These are phyloP conservation scores for Sebastes iracundus DNA, from an alignment of 2,797 vertebrate genomes.

Conservation along the genomic window DNA sequence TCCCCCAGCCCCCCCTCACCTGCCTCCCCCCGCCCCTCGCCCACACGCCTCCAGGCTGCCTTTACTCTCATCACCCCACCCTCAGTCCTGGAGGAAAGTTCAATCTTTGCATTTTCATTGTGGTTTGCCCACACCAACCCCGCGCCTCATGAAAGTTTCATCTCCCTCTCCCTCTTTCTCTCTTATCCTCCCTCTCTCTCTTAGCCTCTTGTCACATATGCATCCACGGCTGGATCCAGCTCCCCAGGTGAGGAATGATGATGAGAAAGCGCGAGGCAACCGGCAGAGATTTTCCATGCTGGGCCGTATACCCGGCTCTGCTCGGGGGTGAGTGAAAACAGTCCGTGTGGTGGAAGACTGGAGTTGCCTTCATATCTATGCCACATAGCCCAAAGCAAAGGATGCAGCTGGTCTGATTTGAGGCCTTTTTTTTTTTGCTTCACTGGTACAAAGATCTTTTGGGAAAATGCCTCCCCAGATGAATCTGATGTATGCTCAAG, in stretches of 20 bases:
- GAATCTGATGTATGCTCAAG: constrained; percentile 13
- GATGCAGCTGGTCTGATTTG: constrained; percentile 56
- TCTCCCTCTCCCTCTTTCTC: constrained; percentile 29
- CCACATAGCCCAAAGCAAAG: constrained; percentile 50
- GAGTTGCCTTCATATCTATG: constrained; percentile 54
- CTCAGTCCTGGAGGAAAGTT: constrained; percentile 70
- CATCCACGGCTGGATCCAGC: constrained; percentile 54
- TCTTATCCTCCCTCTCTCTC: constrained; percentile 6
- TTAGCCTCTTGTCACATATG: constrained; percentile 41
- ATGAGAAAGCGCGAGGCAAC: constrained; percentile 70
- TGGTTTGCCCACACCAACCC: constrained; percentile 54
- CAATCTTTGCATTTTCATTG: constrained; percentile 79
- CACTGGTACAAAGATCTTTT: constrained; percentile 38
- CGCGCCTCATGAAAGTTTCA: constrained; percentile 76
- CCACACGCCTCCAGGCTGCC: constrained; percentile 43
- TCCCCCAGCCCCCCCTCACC: constrained; percentile 11
- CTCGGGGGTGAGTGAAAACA: constrained; percentile 60
- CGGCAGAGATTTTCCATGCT: constrained; percentile 61
- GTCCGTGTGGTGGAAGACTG: constrained; percentile 20
- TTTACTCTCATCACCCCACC: constrained; percentile 57
- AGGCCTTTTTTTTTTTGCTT: constrained; percentile 40
- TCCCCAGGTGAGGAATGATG: constrained; percentile 77
- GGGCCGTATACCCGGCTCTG: constrained; percentile 33
- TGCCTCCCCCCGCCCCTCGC: not conserved
- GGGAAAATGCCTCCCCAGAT: constrained; percentile 45